These are phyloP conservation scores for Montipora capitata DNA, from an alignment of 92 coral and sea anemone genomes.

Conservation along the genomic window DNA sequence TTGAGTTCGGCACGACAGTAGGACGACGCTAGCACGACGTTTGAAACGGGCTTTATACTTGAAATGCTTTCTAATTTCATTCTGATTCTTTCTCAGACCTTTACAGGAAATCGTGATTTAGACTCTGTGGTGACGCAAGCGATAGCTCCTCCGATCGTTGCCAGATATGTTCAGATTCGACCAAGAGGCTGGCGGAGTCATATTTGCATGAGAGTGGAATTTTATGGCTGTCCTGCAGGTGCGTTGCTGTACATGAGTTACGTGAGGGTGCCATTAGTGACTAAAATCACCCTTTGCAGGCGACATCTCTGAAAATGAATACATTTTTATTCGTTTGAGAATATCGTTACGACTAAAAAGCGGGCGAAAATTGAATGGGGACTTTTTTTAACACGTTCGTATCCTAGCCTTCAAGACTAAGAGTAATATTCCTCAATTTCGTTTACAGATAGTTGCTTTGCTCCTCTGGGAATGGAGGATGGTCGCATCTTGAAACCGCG, in stretches of 20 bases:
- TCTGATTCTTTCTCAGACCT: constrained; percentile 33
- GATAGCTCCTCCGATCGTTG: constrained; percentile 74
- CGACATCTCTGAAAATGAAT: no score
- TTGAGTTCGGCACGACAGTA: no score
- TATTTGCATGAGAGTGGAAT: constrained; percentile 80
- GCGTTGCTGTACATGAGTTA: background rate
- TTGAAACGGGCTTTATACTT: no score
- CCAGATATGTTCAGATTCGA: constrained; percentile 57
- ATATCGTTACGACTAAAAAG: no score
- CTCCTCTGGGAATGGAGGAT: constrained; percentile 78
- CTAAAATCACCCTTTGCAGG: background rate
- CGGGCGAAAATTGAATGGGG: no score
- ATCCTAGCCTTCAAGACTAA: background rate
- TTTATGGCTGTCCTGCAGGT: constrained; percentile 81
- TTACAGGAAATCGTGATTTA: constrained; percentile 69
- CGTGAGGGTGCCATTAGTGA: no score
- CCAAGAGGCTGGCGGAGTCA: constrained; percentile 84
- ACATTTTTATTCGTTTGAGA: no score
- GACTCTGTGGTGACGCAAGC: constrained; percentile 61
- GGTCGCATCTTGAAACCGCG: constrained; percentile 70
- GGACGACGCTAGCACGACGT: no score
- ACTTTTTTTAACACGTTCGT: no score
- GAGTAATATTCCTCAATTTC: background rate
- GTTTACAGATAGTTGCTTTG: constrained; percentile 55
- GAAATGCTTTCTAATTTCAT: no score